Percentiles rank a stretch among this genome's conserved stretches.
Conservation (phyloP, 2,888 invertebrate genomes). For the Caenorhabditis angaria region DNA sequence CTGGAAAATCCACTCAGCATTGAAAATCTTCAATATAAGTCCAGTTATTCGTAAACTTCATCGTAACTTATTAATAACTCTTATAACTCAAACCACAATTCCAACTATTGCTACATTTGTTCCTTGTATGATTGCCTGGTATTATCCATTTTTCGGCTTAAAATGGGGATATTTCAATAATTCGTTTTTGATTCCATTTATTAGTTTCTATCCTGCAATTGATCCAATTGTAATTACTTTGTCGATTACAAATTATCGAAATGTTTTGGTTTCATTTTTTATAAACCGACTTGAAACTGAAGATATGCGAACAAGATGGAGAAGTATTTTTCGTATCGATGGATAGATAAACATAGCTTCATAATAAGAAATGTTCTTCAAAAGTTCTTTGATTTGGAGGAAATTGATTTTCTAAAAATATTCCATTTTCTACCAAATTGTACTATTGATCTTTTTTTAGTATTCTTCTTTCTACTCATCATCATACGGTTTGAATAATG, state of each 20-base stretch:
- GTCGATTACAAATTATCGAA: constrained; percentile 11
- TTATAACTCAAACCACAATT: constrained; percentile 14
- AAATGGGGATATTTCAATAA: constrained; percentile 8
- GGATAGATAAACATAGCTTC: neutral
- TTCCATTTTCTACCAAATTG: no score
- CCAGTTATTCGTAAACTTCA: constrained; percentile 6
- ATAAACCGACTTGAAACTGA: neutral
- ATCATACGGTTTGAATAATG: no score
- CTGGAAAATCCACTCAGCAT: neutral
- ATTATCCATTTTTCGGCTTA: constrained; percentile 3
- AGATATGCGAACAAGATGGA: neutral
- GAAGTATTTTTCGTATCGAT: neutral
- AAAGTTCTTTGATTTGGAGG: no score
- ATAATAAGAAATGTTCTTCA: no score
- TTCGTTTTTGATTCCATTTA: constrained; percentile 8
- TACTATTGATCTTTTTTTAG: no score
- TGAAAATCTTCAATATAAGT: neutral
- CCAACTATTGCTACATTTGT: constrained; percentile 13
- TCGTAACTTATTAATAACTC: constrained; percentile 10
- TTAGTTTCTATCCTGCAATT: constrained; percentile 20
- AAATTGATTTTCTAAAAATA: no score
- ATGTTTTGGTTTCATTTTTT: neutral
- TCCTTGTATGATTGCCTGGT: constrained; percentile 22
- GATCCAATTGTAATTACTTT: constrained; percentile 17
- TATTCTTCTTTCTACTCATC: no score